These are phyloP conservation scores for Parauchenoglanis ngamensis DNA, from an alignment of 2,797 vertebrate genomes.

Conservation along the genomic window DNA sequence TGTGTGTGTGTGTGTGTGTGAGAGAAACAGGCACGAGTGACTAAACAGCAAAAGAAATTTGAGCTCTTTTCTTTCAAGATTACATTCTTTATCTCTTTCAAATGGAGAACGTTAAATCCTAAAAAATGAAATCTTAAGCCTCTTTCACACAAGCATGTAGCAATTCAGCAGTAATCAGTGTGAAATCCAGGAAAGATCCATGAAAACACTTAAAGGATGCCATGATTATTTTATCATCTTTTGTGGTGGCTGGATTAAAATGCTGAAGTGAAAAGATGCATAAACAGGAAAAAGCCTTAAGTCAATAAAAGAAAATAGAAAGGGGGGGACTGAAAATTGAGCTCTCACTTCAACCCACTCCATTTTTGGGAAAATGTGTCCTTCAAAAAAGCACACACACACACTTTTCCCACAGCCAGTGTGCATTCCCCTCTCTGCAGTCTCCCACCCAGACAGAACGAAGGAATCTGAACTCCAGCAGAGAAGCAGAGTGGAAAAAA, in stretches of 20 bases:
- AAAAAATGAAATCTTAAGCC: neutral
- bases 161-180: neutral
- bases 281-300: neutral
- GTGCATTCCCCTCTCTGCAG: slow-evolving; percentile 12
- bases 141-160: neutral
- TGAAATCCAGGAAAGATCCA: neutral
- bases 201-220: neutral
- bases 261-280: neutral
- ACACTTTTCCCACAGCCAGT: neutral
- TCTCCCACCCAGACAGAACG: slow-evolving; percentile 40
- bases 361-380: slow-evolving; percentile 45
- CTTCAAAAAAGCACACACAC: neutral
- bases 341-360: slow-evolving; percentile 28
- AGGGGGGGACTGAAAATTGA: neutral
- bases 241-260: neutral
- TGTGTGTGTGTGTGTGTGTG: too few species aligned
- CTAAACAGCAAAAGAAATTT: neutral
- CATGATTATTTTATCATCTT: neutral
- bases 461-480: slow-evolving; percentile 51
- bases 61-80: neutral
- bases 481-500: neutral
- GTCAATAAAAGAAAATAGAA: neutral
- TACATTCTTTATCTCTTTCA: neutral
- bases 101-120: neutral
- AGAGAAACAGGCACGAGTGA: neutral